Evolutionary conservation across 1,140 invertebrate genomes (phyloP).

Genomic region (Pogonomyrmex barbatus): DNA sequence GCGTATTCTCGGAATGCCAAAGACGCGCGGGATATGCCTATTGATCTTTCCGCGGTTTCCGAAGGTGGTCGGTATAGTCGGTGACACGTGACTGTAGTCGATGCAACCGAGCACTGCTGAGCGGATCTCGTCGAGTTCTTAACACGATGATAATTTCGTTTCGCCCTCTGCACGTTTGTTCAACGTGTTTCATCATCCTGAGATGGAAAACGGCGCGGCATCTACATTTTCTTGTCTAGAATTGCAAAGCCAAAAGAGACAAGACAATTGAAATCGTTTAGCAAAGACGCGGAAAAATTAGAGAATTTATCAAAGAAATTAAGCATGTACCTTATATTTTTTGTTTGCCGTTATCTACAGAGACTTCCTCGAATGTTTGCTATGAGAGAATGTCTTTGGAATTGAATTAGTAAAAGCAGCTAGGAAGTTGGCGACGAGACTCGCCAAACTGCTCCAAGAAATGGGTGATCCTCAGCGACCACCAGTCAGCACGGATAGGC

Average conservation of each 20-base stretch:
- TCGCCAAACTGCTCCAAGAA: constrained; percentile 25
- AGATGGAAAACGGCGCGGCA: neutral
- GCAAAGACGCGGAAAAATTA: neutral
- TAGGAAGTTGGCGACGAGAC: constrained; percentile 22
- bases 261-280: neutral
- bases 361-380: neutral
- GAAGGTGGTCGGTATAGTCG: constrained; percentile 44
- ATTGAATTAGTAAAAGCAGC: neutral
- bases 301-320: neutral
- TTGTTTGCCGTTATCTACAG: constrained; percentile 23
- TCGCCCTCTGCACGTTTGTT: constrained; percentile 9
- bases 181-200: neutral
- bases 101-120: constrained; percentile 19
- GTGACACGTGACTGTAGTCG: constrained; percentile 43
- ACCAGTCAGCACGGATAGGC: constrained; percentile 56
- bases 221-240: neutral
- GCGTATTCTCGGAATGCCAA: constrained; percentile 50
- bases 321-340: neutral
- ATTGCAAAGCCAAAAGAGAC: neutral
- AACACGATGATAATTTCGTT: constrained; percentile 50
- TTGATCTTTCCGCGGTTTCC: constrained; percentile 56
- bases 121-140: constrained; percentile 20
- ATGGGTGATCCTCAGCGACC: constrained; percentile 46
- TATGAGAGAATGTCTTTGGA: constrained; percentile 26
- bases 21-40: constrained; percentile 59